Conservation (phyloP, 1,140 invertebrate species). For the Leptopilina boulardi region DNA sequence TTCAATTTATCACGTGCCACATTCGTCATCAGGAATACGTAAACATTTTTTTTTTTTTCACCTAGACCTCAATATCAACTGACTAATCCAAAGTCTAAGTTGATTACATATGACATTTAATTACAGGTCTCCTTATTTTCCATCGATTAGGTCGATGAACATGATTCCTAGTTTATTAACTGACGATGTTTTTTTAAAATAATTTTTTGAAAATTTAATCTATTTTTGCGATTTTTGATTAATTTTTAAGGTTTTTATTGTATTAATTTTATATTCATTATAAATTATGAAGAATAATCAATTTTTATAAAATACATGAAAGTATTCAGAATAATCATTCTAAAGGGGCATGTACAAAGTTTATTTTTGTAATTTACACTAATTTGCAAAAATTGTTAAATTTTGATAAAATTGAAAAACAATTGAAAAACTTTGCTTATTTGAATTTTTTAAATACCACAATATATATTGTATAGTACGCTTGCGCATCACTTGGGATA, state of each 20-base stretch:
- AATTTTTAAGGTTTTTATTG: too few relatives aligned
- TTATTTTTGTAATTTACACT: too few relatives aligned
- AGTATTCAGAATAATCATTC: too few relatives aligned
- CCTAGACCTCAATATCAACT: neutral
- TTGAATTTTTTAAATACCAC: too few relatives aligned
- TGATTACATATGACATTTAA: slow-evolving; percentile 21
- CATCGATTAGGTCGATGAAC: neutral
- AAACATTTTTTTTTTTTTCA: neutral
- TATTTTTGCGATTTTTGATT: neutral
- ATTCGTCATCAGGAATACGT: neutral
- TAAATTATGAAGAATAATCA: too few relatives aligned
- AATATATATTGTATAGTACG: neutral
- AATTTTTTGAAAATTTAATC: neutral
- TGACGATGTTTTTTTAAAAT: neutral
- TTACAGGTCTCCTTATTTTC: slow-evolving; percentile 10
- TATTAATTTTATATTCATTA: too few relatives aligned
- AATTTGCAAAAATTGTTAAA: too few relatives aligned
- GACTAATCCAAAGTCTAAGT: slow-evolving; percentile 8
- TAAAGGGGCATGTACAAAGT: too few relatives aligned
- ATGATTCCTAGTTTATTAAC: neutral
- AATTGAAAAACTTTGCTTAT: too few relatives aligned
- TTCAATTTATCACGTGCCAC: neutral
- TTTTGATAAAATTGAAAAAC: too few relatives aligned
- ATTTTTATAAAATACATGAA: too few relatives aligned
- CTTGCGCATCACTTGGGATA: slow-evolving; percentile 5